These are phyloP conservation scores for Apamea monoglypha DNA, from an alignment of 2,888 invertebrate genomes.

Conservation along the genomic window DNA sequence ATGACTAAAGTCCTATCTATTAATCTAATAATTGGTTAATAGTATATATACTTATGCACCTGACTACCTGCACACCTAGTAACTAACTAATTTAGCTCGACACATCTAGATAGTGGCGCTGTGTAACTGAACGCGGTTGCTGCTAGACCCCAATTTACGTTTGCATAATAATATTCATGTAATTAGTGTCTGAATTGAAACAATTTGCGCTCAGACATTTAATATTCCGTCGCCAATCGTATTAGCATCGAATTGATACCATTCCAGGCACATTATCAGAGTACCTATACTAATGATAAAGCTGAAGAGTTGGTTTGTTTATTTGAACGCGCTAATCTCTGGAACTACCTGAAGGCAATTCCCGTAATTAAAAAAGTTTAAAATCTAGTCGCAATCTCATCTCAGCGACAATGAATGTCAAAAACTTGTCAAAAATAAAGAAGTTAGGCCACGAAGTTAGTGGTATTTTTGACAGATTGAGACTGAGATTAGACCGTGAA, in stretches of 20 bases:
- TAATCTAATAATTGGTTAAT: too few species aligned
- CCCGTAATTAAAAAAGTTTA: neutral
- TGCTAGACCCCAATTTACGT: constrained; percentile 34
- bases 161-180: constrained; percentile 37
- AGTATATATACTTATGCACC: too few species aligned
- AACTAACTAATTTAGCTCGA: constrained; percentile 1
- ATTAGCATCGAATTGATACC: constrained; percentile 2
- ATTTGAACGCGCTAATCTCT: neutral
- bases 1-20: too few species aligned
- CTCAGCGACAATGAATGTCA: too few species aligned
- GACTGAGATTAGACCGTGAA: too few species aligned
- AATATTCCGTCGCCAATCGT: constrained; percentile 21
- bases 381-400: too few species aligned
- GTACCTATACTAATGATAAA: neutral
- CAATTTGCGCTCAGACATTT: constrained; percentile 36
- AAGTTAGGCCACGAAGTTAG: too few species aligned
- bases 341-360: neutral
- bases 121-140: neutral
- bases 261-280: neutral
- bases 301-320: neutral
- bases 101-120: constrained; percentile 11
- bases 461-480: too few species aligned
- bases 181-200: constrained; percentile 36
- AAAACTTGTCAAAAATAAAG: too few species aligned
- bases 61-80: neutral